These are phyloP conservation scores for Mareca strepera DNA, from an alignment of 2,797 vertebrate species.

Conservation along the genomic window DNA sequence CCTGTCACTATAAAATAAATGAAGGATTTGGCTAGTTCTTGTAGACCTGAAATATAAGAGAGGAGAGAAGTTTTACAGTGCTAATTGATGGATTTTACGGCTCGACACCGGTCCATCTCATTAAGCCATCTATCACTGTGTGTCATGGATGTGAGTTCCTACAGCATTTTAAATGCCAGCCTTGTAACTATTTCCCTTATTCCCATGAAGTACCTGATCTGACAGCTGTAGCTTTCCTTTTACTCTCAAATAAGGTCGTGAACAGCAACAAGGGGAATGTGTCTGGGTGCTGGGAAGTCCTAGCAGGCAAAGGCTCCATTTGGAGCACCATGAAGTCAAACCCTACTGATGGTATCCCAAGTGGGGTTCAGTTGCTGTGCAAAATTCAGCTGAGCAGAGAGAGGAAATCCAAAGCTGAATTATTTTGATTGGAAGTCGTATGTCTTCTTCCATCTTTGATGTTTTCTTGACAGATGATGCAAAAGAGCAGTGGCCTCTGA, in stretches of 20 bases:
- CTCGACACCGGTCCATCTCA: neutral
- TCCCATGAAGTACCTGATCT: neutral
- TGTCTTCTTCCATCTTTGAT: neutral
- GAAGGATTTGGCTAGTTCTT: constrained; percentile 14
- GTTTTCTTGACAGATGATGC: neutral
- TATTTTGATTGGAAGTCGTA: neutral
- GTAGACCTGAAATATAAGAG: neutral
- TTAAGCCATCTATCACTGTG: constrained; percentile 2
- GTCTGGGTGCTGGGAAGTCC: neutral
- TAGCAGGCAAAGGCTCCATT: neutral
- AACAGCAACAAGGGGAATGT: neutral
- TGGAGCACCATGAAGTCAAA: neutral
- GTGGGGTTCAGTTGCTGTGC: neutral
- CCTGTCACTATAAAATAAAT: constrained; percentile 15
- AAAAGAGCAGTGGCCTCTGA: neutral
- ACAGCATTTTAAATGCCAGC: constrained; percentile 54
- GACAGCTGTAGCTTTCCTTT: constrained; percentile 17
- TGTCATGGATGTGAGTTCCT: constrained; percentile 24
- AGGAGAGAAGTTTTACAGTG: neutral
- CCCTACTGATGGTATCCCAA: neutral
- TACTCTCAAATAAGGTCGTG: neutral
- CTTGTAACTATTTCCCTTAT: constrained; percentile 39
- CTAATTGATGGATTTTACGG: constrained; percentile 32
- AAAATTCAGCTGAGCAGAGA: neutral
- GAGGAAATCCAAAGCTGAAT: neutral